These are phyloP conservation scores for Homarus americanus DNA, from an alignment of 1,140 invertebrate genomes.

Conservation along the genomic window DNA sequence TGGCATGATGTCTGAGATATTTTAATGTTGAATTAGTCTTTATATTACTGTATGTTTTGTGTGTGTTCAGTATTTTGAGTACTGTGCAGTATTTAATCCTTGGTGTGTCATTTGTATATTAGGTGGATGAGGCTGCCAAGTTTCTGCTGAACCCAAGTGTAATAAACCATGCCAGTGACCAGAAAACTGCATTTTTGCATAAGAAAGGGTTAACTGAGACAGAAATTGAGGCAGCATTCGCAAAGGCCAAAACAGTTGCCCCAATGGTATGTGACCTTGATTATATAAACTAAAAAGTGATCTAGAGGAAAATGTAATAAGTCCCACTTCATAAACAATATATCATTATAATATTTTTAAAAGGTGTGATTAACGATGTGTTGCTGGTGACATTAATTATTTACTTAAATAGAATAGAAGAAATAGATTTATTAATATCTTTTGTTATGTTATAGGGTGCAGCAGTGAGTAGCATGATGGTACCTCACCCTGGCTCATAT, in stretches of 20 bases:
- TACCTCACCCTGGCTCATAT: background rate
- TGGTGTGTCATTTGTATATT: background rate
- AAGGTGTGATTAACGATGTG: background rate
- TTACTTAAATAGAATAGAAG: background rate
- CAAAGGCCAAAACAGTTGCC: slow-evolving; percentile 3
- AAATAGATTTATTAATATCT: background rate
- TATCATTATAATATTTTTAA: background rate
- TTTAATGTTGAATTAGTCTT: too few relatives aligned
- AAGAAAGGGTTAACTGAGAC: slow-evolving; percentile 57
- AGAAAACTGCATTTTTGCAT: slow-evolving; percentile 46
- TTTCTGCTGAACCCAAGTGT: slow-evolving; percentile 57
- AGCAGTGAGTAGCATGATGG: background rate
- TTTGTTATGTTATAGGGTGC: background rate
- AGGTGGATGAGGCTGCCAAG: slow-evolving; percentile 59
- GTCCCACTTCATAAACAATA: too few relatives aligned
- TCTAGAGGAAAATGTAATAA: background rate
- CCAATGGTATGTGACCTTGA: slow-evolving; percentile 4
- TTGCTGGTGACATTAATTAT: background rate
- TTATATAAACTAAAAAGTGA: background rate
- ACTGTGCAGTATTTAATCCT: too few relatives aligned
- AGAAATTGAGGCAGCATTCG: slow-evolving; percentile 46
- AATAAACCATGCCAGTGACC: slow-evolving; percentile 22
- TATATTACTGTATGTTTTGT: too few relatives aligned
- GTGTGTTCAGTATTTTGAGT: too few relatives aligned
- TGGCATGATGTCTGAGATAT: too few relatives aligned